phyloP scores from a whole-genome alignment of 1,140 invertebrate genomes.

The Euwallacea fornicatus region DNA sequence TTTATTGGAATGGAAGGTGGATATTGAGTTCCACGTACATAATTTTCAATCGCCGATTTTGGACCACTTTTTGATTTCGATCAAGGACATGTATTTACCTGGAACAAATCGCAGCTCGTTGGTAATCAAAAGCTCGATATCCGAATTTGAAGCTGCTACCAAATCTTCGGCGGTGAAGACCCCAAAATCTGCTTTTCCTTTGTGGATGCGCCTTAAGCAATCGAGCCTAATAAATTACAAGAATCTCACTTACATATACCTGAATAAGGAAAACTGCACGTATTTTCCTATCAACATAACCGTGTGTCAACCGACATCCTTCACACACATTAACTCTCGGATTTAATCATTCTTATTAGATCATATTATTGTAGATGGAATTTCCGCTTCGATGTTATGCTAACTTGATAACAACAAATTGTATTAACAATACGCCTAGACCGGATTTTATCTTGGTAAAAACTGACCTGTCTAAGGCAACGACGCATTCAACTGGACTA shows the following conservation, averaged over 20 bases:
- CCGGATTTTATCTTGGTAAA: neutral
- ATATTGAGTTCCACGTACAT: neutral
- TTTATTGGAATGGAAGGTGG: no score
- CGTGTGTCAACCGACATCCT: no score
- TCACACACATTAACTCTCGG: no score
- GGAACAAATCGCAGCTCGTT: constrained; percentile 65
- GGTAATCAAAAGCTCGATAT: constrained; percentile 67
- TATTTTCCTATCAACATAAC: no score
- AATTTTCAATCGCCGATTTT: neutral
- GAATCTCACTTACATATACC: no score
- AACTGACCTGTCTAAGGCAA: constrained; percentile 64
- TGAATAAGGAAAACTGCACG: no score
- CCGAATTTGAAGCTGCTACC: constrained; percentile 68
- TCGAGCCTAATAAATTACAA: constrained; percentile 61
- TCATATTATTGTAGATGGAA: neutral
- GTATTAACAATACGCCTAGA: neutral
- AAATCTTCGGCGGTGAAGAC: constrained; percentile 81
- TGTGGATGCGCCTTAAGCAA: constrained; percentile 73
- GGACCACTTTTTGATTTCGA: neutral
- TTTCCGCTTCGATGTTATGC: neutral
- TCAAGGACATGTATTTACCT: constrained; percentile 4
- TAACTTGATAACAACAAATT: neutral
- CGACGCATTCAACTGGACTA: constrained; percentile 64
- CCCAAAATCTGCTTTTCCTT: constrained; percentile 77
- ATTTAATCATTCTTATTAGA: neutral